A percentile compares a stretch with the other conserved stretches of the same genome.
These are phyloP conservation scores for Aporophyla nigra DNA, from an alignment of 2,888 invertebrate species.

Conservation along the genomic window DNA sequence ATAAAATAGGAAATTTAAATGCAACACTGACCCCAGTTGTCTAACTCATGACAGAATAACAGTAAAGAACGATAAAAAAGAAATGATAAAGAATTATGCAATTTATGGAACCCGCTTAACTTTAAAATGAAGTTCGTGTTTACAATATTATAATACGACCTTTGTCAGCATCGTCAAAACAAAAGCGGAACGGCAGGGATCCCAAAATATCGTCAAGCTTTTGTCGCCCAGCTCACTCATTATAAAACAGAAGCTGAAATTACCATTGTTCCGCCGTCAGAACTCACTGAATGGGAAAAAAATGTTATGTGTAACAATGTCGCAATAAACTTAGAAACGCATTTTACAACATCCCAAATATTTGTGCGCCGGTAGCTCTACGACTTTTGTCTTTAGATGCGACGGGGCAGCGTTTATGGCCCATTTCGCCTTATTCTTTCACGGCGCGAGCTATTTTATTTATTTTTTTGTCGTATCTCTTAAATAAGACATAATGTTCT, in stretches of 20 bases:
- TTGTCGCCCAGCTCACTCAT: slow-evolving; percentile 77
- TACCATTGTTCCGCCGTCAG: slow-evolving; percentile 85
- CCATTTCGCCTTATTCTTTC: slow-evolving; percentile 87
- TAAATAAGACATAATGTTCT: slow-evolving; percentile 91
- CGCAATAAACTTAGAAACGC: slow-evolving; percentile 84
- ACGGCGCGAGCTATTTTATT: slow-evolving; percentile 83
- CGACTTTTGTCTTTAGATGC: slow-evolving; percentile 85
- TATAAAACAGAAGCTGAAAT: slow-evolving; percentile 85
- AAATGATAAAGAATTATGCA: slow-evolving; percentile 52
- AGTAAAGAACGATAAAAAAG: slow-evolving; percentile 24
- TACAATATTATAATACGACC: slow-evolving; percentile 60
- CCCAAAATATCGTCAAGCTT: slow-evolving; percentile 72
- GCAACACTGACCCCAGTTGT: slow-evolving; percentile 8
- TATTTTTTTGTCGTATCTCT: slow-evolving; percentile 87
- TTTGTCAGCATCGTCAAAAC: slow-evolving; percentile 65
- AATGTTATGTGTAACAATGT: slow-evolving; percentile 84
- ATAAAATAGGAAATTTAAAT: slow-evolving; percentile 52
- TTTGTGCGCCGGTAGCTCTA: slow-evolving; percentile 84
- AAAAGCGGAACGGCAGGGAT: slow-evolving; percentile 67
- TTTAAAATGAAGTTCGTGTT: slow-evolving; percentile 54
- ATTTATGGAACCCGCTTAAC: slow-evolving; percentile 39
- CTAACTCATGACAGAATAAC: slow-evolving; percentile 25
- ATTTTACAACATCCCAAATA: slow-evolving; percentile 86
- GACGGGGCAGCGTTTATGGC: slow-evolving; percentile 81
- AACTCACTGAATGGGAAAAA: slow-evolving; percentile 83